phyloP scores from a whole-genome alignment of 1,140 invertebrate genomes.

The Hylaeus volcanicus region DNA sequence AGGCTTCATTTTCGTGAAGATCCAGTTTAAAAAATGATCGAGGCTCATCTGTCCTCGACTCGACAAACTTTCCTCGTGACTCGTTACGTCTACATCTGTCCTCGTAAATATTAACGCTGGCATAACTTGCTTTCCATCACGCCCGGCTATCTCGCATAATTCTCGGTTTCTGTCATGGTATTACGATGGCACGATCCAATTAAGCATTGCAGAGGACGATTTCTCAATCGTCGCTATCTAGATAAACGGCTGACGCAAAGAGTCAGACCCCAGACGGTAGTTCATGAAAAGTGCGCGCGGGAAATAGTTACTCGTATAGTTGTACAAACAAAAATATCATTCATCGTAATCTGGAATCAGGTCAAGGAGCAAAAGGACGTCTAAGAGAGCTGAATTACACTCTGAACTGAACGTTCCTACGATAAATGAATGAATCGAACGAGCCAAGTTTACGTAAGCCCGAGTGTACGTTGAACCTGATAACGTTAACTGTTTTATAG shows the following conservation, averaged over 20 bases:
- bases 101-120: background rate
- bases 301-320: too few relatives aligned
- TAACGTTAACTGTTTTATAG: background rate
- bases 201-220: background rate
- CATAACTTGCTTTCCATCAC: background rate
- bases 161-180: background rate
- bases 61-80: background rate
- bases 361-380: too few relatives aligned
- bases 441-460: background rate
- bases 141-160: background rate
- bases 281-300: too few relatives aligned
- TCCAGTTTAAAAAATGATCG: background rate
- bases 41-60: background rate
- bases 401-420: background rate
- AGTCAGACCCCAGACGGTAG: background rate
- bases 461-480: background rate
- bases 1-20: too few relatives aligned
- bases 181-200: background rate
- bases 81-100: background rate
- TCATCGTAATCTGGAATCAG: too few relatives aligned
- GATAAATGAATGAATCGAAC: slow-evolving; percentile 2
- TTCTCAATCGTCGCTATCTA: background rate
- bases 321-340: too few relatives aligned
- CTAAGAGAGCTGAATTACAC: too few relatives aligned
- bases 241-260: background rate